Evolutionary conservation across 2,113 vertebrate species (phyloP).

Genomic region (Percopsis transmontana): DNA sequence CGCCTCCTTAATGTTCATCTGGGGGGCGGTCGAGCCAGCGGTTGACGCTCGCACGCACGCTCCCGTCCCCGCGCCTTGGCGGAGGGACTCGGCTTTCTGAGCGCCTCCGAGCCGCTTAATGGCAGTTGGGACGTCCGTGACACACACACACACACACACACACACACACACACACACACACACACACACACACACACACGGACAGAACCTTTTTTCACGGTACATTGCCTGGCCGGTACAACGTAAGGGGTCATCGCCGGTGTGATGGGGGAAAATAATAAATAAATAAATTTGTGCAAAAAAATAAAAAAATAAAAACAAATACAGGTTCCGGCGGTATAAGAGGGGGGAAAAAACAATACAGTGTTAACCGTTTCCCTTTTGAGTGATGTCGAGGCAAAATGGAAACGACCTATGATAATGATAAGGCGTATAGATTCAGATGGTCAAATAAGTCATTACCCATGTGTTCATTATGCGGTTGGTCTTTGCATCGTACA

Average conservation of each 20-base stretch:
- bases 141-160: slow-evolving; percentile 42
- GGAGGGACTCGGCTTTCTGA: slow-evolving; percentile 57
- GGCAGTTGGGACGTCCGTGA: slow-evolving; percentile 74
- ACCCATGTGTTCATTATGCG: slow-evolving; percentile 60
- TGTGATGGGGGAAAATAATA: slow-evolving; percentile 57
- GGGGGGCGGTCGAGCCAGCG: slow-evolving; percentile 59
- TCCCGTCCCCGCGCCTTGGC: slow-evolving; percentile 58
- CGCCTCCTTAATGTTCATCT: slow-evolving; percentile 83
- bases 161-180: slow-evolving; percentile 41
- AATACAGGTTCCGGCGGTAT: no score
- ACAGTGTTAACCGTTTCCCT: slow-evolving; percentile 51
- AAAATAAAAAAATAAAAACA: no score
- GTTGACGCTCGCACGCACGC: slow-evolving; percentile 44
- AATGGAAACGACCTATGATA: slow-evolving; percentile 57
- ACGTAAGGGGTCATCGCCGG: slow-evolving; percentile 71
- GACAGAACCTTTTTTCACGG: slow-evolving; percentile 72
- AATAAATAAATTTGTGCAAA: slow-evolving; percentile 21
- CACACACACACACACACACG: slow-evolving; percentile 13
- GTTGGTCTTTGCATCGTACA: slow-evolving; percentile 18
- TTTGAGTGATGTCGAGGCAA: slow-evolving; percentile 63
- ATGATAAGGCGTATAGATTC: slow-evolving; percentile 56
- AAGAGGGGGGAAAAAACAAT: slow-evolving; percentile 17
- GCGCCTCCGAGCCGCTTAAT: slow-evolving; percentile 78
- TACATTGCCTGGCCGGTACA: slow-evolving; percentile 76
- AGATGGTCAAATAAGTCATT: slow-evolving; percentile 70